Evolutionary conservation across 1,140 invertebrate genomes (phyloP).

Genomic region (Drosophila ficusphila): DNA sequence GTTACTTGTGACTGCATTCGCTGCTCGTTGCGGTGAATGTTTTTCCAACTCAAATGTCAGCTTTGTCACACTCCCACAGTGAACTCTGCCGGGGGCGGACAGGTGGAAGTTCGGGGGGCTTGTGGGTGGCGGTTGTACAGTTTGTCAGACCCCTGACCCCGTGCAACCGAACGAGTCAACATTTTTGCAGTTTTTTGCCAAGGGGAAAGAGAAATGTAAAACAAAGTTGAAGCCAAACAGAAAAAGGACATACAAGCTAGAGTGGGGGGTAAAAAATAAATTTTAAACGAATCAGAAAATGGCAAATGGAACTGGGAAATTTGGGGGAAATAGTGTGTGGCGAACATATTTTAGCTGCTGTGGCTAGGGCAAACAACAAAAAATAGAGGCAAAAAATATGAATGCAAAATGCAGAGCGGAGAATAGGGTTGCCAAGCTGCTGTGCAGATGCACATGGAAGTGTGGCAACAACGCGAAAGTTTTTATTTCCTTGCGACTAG

Average conservation of each 20-base stretch:
- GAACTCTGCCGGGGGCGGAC: slow-evolving; percentile 30
- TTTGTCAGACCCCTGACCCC: slow-evolving; percentile 35
- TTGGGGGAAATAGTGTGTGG: slow-evolving; percentile 58
- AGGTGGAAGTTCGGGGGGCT: slow-evolving; percentile 1
- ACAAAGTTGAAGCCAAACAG: slow-evolving; percentile 56
- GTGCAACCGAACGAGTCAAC: slow-evolving; percentile 33
- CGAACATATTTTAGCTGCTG: slow-evolving; percentile 74
- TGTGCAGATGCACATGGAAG: slow-evolving; percentile 53
- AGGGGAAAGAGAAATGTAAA: slow-evolving; percentile 53
- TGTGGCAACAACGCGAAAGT: slow-evolving; percentile 65
- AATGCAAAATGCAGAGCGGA: slow-evolving; percentile 43
- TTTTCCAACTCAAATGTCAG: slow-evolving; percentile 67
- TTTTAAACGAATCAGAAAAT: slow-evolving; percentile 75
- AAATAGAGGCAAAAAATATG: slow-evolving; percentile 43
- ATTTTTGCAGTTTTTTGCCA: slow-evolving; percentile 48
- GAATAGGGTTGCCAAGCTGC: slow-evolving; percentile 63
- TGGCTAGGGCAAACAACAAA: slow-evolving; percentile 40
- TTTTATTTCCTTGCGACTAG: slow-evolving; percentile 36
- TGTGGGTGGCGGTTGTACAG: slow-evolving; percentile 32
- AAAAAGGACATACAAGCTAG: slow-evolving; percentile 41
- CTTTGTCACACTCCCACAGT: slow-evolving; percentile 59
- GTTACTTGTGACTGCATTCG: slow-evolving; percentile 6
- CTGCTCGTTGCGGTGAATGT: slow-evolving; percentile 20
- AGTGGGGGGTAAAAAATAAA: slow-evolving; percentile 39
- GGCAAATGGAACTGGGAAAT: slow-evolving; percentile 60